Evolutionary conservation across 1,140 invertebrate species (phyloP), one percentile per base, ranked within the genome.

Genomic region (Drosophila nannoptera): DNA sequence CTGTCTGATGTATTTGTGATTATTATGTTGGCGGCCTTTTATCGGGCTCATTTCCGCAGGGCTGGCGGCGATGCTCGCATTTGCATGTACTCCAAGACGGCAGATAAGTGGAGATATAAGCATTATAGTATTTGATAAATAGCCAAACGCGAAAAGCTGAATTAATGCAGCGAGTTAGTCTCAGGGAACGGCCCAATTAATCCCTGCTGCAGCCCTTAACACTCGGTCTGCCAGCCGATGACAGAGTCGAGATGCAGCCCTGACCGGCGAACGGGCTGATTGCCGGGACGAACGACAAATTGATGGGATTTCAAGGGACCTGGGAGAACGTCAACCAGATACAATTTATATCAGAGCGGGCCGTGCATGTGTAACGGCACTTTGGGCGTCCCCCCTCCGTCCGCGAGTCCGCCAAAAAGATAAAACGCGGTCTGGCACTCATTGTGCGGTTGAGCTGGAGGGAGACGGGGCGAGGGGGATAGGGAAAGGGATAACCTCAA

Each of bases 281-380:
- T 88, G 87, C 77, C 69, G 84, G 78, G 78, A 81, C 87, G 87
- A 81, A 60, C 77, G 81, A 84, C 87, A 87, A 84, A 87, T 88
- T 77, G 83, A 71, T 77, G 77, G 81, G 82, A 77, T 75, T 77
- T 87, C 81, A 81, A 84, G 81, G 69, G 82, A 84, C 48, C 77
- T 77, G 40, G 7, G 40, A 12, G 69, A 69, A 65, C 77, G 76
- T 73, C 83, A 69, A 83, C 80, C 80, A 78, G 65, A 80, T 80
- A 58, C 73, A 83, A 80, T 84, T 78, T 82, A 83, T 84, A 68
- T 78, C 67, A 61, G 72, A 69, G 78, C 63, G 49, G 58, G 75
- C 62, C 58, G 54, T 83, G 80, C 78, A 83, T 83, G 80, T 83
- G 80, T 80, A 83, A 78, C 76, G 80, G 78, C 81, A 86, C 81